These are phyloP conservation scores for Zoroaster sp. DNA, from an alignment of 53 echinoderm and acorn worm genomes.

Conservation along the genomic window DNA sequence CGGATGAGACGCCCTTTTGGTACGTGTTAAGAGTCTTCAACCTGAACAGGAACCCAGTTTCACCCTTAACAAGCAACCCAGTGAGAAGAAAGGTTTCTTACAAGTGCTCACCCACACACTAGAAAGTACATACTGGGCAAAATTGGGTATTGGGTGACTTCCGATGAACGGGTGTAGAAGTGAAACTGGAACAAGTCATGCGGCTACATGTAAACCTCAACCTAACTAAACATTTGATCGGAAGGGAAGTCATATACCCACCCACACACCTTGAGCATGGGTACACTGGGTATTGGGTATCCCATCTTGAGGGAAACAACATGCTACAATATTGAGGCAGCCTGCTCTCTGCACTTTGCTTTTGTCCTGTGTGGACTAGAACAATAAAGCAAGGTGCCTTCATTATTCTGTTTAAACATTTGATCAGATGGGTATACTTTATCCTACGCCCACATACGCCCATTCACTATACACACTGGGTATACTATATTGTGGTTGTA, in stretches of 20 bases:
- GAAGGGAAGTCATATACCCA: conserved; percentile 33
- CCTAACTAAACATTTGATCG: conserved; percentile 34
- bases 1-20: background rate
- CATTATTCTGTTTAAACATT: conserved; percentile 35
- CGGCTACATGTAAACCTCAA: background rate
- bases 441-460: conserved; percentile 1
- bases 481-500: background rate
- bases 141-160: conserved; percentile 52
- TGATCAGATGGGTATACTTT: conserved; percentile 10
- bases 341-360: conserved; percentile 17
- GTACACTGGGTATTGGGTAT: conserved; percentile 51
- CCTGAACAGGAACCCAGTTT: conserved; percentile 31
- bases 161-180: conserved; percentile 27
- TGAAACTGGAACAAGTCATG: conserved; percentile 22
- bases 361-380: conserved; percentile 5
- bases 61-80: conserved; percentile 34
- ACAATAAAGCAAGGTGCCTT: conserved; percentile 3
- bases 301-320: conserved; percentile 38
- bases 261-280: conserved; percentile 52
- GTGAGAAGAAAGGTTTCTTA: conserved; percentile 1
- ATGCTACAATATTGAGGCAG: background rate
- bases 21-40: conserved; percentile 20
- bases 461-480: conserved; percentile 10
- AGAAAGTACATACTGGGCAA: conserved; percentile 26
- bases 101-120: conserved; percentile 45